Evolutionary conservation across 1,140 invertebrate genomes (phyloP).

Genomic region (Aricia agestis): DNA sequence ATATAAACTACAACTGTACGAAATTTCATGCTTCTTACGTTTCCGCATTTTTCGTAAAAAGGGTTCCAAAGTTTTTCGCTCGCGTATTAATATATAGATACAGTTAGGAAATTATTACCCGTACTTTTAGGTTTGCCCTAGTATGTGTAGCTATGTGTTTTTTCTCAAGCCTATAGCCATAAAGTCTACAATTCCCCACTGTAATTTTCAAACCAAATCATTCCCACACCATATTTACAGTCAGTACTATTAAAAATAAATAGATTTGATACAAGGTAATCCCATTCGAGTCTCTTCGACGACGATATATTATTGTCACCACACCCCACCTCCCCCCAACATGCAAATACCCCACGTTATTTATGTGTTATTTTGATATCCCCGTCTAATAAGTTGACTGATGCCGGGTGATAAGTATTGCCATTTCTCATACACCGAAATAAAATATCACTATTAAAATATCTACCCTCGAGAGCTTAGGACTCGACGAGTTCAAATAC

Average conservation of each 20-base stretch:
- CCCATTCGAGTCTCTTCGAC: slow-evolving; percentile 43
- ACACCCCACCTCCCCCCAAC: slow-evolving; percentile 29
- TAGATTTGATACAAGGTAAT: slow-evolving; percentile 34
- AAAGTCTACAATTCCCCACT: too few species aligned
- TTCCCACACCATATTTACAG: background rate
- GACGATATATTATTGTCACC: slow-evolving; percentile 52
- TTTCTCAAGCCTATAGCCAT: too few species aligned
- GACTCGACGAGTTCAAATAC: background rate
- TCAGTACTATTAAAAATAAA: slow-evolving; percentile 1
- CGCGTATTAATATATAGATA: too few species aligned
- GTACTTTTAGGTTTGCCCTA: too few species aligned
- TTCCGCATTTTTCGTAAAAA: too few species aligned
- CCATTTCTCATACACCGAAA: slow-evolving; percentile 19
- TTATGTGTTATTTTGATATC: slow-evolving; percentile 46
- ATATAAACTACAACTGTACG: too few species aligned
- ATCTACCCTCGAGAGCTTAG: background rate
- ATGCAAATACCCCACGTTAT: slow-evolving; percentile 51
- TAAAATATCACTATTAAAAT: background rate
- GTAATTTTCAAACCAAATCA: too few species aligned
- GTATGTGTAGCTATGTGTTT: too few species aligned
- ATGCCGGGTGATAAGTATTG: slow-evolving; percentile 21
- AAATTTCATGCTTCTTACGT: too few species aligned
- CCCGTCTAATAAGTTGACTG: slow-evolving; percentile 26
- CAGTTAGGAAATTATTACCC: too few species aligned
- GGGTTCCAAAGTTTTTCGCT: too few species aligned